Conservation (phyloP, 2,113 vertebrate genomes). For the Andinoacara biseriatus region DNA sequence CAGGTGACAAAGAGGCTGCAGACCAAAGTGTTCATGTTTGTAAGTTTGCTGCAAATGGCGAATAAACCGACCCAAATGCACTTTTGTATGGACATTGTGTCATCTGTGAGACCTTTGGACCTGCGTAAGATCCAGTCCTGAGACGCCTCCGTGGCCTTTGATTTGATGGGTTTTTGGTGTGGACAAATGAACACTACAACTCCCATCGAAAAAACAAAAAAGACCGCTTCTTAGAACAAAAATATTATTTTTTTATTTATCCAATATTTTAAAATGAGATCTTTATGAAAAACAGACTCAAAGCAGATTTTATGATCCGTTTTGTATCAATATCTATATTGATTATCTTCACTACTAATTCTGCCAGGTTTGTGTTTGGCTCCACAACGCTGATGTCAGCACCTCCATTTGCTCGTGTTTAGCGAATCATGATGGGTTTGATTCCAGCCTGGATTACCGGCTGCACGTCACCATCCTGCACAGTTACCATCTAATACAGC, state of each 20-base stretch:
- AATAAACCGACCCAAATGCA: no score
- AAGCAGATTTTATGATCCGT: not conserved
- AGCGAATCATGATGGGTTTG: fast-evolving
- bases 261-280: not conserved
- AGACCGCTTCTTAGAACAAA: not conserved
- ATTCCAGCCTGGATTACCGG: not conserved
- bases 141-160: no score
- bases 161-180: no score
- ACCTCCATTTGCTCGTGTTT: fast-evolving
- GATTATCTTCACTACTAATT: not conserved
- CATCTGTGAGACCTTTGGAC: no score
- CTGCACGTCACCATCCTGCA: not conserved
- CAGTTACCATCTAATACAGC: fast-evolving
- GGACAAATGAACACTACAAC: no score
- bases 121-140: no score
- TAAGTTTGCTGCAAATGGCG: no score
- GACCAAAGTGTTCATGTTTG: no score
- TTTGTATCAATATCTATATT: fast-evolving
- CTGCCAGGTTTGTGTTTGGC: not conserved
- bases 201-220: no score
- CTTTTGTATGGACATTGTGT: no score
- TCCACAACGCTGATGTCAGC: not conserved
- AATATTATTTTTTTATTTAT: not conserved
- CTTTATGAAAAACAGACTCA: not conserved
- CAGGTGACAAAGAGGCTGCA: no score